Conservation (phyloP, 2,113 vertebrate genomes). For the Glaucidium brasilianum region DNA sequence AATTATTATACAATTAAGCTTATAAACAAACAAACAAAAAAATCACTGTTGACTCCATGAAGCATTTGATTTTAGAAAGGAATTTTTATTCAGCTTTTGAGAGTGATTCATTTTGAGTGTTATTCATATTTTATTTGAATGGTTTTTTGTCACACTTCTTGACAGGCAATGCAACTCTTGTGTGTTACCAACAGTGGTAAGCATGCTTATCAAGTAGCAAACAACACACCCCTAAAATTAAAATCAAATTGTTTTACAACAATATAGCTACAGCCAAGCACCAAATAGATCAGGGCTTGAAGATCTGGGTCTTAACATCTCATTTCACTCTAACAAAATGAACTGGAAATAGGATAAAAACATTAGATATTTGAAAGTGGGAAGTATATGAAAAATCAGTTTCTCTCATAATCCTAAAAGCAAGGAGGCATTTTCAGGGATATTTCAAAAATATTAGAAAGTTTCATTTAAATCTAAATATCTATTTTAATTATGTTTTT, state of each 20-base stretch:
- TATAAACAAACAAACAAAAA: not conserved
- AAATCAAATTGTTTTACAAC: constrained; percentile 32
- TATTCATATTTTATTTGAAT: not conserved
- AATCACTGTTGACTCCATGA: constrained; percentile 62
- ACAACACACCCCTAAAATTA: not conserved
- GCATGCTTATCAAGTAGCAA: constrained; percentile 48
- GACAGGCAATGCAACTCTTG: constrained; percentile 43
- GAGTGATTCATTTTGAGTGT: constrained; percentile 24
- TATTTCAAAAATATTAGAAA: constrained; percentile 80
- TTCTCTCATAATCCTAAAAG: constrained; percentile 77
- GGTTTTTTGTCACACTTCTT: constrained; percentile 48
- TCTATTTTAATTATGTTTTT: constrained; percentile 68
- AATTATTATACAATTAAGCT: constrained; percentile 64
- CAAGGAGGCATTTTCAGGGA: constrained; percentile 74
- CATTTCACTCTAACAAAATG: constrained; percentile 37
- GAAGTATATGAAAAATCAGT: constrained; percentile 75
- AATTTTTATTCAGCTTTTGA: constrained; percentile 51
- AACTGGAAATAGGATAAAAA: constrained; percentile 71
- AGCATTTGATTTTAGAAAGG: constrained; percentile 61
- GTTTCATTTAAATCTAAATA: constrained; percentile 81
- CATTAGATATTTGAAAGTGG: constrained; percentile 66
- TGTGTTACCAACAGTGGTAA: constrained; percentile 25
- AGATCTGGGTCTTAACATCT: constrained; percentile 8
- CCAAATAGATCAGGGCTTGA: constrained; percentile 29
- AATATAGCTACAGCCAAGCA: constrained; percentile 25